phyloP scores from a whole-genome alignment of 2,797 vertebrate genomes.

The Falco naumanni region DNA sequence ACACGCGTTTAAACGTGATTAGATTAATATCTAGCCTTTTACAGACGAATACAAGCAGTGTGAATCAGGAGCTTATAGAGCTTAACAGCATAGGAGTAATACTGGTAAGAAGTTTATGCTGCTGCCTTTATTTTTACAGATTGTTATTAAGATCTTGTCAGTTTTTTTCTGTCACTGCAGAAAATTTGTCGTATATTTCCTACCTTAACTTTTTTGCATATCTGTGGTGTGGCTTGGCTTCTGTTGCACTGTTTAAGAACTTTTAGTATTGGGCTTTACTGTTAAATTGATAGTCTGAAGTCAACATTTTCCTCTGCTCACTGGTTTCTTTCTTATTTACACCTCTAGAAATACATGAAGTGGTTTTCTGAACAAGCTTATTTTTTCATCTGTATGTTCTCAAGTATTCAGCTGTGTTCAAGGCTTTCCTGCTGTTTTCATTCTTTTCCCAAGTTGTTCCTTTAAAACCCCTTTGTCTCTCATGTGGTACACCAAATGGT shows the following conservation, averaged over 20 bases:
- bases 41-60: slow-evolving; percentile 90
- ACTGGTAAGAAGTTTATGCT: slow-evolving; percentile 80
- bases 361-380: neutral
- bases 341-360: neutral
- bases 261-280: neutral
- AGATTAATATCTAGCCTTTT: slow-evolving; percentile 94
- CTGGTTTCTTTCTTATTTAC: neutral
- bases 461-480: neutral
- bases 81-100: slow-evolving; percentile 96
- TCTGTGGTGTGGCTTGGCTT: neutral
- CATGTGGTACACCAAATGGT: neutral
- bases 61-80: slow-evolving; percentile 93
- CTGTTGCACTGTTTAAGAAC: neutral
- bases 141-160: neutral
- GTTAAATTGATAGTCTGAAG: neutral
- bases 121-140: neutral
- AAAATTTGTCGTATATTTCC: neutral
- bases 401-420: neutral
- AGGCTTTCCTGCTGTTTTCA: neutral
- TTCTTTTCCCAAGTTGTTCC: neutral
- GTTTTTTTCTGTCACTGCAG: neutral
- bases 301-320: neutral
- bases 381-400: neutral
- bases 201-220: neutral
- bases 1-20: slow-evolving; percentile 94